Evolutionary conservation across 2,113 vertebrate species (phyloP).

Genomic region (Thomomys bottae): DNA sequence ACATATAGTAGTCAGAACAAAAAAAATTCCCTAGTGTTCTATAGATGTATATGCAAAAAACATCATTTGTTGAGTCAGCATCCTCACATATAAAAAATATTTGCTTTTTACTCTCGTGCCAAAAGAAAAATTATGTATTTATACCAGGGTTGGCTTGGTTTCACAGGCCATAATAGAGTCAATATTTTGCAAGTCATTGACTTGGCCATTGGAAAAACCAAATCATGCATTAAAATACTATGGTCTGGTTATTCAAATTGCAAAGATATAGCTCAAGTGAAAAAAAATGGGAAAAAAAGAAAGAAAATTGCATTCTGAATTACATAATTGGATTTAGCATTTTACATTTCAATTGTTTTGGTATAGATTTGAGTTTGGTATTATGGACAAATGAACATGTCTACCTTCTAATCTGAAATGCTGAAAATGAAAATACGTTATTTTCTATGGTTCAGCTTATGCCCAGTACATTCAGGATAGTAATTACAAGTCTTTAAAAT

Average conservation of each 20-base stretch:
- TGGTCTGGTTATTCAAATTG: slow-evolving; percentile 66
- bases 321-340: slow-evolving; percentile 59
- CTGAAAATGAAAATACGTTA: slow-evolving; percentile 32
- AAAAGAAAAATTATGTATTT: slow-evolving; percentile 56
- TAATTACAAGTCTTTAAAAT: slow-evolving; percentile 55
- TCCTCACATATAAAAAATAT: slow-evolving; percentile 2
- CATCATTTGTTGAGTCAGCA: slow-evolving; percentile 30
- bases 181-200: slow-evolving; percentile 68
- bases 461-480: neutral
- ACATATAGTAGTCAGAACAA: neutral
- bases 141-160: slow-evolving; percentile 61
- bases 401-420: slow-evolving; percentile 54
- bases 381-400: neutral
- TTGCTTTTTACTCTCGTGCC: slow-evolving; percentile 34
- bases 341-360: slow-evolving; percentile 62
- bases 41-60: neutral
- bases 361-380: slow-evolving; percentile 50
- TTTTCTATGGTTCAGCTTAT: neutral
- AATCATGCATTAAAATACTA: slow-evolving; percentile 66
- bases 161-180: slow-evolving; percentile 56
- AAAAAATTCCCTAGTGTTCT: slow-evolving; percentile 21
- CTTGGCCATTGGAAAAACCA: slow-evolving; percentile 57
- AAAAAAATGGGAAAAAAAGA: slow-evolving; percentile 2
- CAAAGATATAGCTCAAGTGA: slow-evolving; percentile 29
- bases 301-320: slow-evolving; percentile 59